phyloP scores from a whole-genome alignment of 2,113 vertebrate species.

The Trochalopteron elliotii region DNA sequence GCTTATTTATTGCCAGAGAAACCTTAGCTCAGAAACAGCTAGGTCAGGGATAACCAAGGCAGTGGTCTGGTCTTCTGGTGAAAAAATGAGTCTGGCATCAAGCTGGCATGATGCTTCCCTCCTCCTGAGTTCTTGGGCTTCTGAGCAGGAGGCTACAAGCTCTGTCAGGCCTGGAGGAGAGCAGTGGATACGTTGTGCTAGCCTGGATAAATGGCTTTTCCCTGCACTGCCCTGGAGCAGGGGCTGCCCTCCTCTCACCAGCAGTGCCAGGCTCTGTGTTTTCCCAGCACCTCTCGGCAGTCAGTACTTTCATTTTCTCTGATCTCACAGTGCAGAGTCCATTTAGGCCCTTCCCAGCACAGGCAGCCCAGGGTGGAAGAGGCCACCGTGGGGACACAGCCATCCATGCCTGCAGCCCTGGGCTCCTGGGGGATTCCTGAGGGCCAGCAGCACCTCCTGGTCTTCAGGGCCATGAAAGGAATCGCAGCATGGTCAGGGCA shows the following conservation, averaged over 20 bases:
- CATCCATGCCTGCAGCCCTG: background rate
- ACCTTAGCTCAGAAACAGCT: background rate
- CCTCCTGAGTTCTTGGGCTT: background rate
- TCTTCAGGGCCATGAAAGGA: background rate
- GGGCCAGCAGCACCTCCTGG: background rate
- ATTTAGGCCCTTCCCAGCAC: background rate
- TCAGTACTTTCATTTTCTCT: background rate
- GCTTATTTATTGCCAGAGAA: background rate
- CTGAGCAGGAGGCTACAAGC: background rate
- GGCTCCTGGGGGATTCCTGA: background rate
- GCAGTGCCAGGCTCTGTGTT: background rate
- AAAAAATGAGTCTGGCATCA: background rate
- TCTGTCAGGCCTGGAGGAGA: background rate
- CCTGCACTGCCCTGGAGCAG: background rate
- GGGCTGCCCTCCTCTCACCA: background rate
- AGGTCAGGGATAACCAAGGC: background rate
- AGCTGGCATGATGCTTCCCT: background rate
- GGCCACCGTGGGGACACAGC: background rate
- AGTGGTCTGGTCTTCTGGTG: background rate
- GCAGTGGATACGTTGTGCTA: accelerated
- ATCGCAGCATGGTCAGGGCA: accelerated
- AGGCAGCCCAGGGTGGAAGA: background rate
- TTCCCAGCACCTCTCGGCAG: background rate
- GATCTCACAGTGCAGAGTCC: background rate
- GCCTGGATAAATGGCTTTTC: background rate